These are phyloP conservation scores for Epinephelus moara DNA, from an alignment of 2,113 vertebrate genomes.

Conservation along the genomic window DNA sequence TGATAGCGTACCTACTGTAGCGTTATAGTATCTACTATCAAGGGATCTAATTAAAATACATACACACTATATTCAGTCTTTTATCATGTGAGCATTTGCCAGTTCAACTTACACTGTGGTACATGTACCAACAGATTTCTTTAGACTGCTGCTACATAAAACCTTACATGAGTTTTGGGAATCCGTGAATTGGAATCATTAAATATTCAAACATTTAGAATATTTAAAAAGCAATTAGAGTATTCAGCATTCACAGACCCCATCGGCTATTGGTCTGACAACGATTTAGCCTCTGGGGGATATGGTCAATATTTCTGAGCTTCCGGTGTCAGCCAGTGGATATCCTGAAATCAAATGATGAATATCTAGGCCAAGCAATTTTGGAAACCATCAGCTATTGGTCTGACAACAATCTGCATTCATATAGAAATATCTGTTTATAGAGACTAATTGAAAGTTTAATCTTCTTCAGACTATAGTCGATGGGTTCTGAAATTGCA, in stretches of 20 bases:
- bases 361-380: too few species aligned
- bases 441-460: too few species aligned
- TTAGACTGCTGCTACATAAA: constrained; percentile 24
- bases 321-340: too few species aligned
- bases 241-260: background rate
- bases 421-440: too few species aligned
- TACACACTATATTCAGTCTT: constrained; percentile 8
- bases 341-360: too few species aligned
- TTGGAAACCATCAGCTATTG: too few species aligned
- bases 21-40: constrained; percentile 15
- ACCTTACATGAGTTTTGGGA: constrained; percentile 44
- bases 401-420: too few species aligned
- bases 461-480: too few species aligned
- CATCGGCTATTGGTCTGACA: too few species aligned
- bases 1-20: constrained; percentile 1
- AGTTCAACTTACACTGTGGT: background rate
- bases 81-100: constrained; percentile 23
- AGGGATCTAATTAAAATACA: constrained; percentile 55
- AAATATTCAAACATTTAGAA: constrained; percentile 47
- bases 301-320: too few species aligned
- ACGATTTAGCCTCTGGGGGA: too few species aligned
- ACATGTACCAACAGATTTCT: constrained; percentile 15
- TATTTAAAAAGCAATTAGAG: constrained; percentile 36
- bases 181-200: constrained; percentile 20
- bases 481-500: too few species aligned